Percentiles rank a stretch among this genome's conserved stretches.
Evolutionary conservation across 2,888 invertebrate species (phyloP).

Genomic region (Campaea margaritaria): DNA sequence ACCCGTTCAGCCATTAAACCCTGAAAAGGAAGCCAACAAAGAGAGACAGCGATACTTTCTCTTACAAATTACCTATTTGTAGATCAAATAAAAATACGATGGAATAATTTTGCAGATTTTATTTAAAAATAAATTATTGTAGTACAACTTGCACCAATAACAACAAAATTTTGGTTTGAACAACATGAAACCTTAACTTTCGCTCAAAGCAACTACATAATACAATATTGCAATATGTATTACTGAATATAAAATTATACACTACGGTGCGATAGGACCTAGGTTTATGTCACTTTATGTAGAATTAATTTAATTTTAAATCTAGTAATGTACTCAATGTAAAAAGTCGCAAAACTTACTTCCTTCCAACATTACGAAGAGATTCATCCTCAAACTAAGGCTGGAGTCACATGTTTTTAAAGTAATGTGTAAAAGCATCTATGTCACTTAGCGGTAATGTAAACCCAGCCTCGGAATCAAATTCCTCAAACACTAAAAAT

Average conservation of each 20-base stretch:
- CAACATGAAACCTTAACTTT: constrained; percentile 77
- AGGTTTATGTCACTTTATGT: constrained; percentile 53
- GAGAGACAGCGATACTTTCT: too few species aligned
- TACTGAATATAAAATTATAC: constrained; percentile 65
- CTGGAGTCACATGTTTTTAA: constrained; percentile 6
- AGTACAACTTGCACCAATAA: constrained; percentile 84
- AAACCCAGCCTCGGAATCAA: constrained; percentile 34
- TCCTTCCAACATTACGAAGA: constrained; percentile 53
- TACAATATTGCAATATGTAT: constrained; percentile 56
- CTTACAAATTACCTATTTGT: too few species aligned
- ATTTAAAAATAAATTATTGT: constrained; percentile 85
- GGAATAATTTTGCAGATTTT: constrained; percentile 64
- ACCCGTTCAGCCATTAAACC: too few species aligned
- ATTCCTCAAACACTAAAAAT: constrained; percentile 23
- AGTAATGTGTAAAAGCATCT: constrained; percentile 7
- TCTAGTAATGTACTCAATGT: constrained; percentile 34
- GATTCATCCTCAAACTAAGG: constrained; percentile 55
- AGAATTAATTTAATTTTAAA: constrained; percentile 41
- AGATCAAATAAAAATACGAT: constrained; percentile 39
- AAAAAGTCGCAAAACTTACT: constrained; percentile 44
- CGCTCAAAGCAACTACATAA: constrained; percentile 77
- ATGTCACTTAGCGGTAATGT: constrained; percentile 18
- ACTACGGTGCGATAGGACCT: constrained; percentile 66
- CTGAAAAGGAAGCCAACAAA: too few species aligned
- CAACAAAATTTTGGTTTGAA: constrained; percentile 84